phyloP scores from a whole-genome alignment of 1,140 invertebrate species.

The Diploscapter pachys region DNA sequence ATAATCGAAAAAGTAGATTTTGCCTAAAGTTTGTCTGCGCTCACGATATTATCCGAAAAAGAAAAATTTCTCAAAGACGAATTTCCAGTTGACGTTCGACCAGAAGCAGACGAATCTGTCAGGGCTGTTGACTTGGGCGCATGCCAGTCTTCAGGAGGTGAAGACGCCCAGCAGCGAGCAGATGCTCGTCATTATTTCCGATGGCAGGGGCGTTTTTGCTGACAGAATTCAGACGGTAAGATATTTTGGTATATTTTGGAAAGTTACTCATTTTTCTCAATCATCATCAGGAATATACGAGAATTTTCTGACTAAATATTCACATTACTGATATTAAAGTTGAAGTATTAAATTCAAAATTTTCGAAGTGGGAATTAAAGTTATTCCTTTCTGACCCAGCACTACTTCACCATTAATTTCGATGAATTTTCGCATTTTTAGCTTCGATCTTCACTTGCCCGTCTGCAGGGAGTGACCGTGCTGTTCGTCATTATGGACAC shows the following conservation, averaged over 20 bases:
- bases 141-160: conserved; percentile 18
- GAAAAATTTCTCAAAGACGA: neutral
- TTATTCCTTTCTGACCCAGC: neutral
- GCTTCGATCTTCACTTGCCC: conserved; percentile 1
- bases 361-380: neutral
- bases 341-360: too few relatives aligned
- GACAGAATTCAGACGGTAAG: conserved; percentile 77
- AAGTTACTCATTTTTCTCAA: neutral
- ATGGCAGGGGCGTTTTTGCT: conserved; percentile 86
- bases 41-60: neutral
- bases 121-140: conserved; percentile 66
- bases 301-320: conserved; percentile 51
- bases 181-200: conserved; percentile 84
- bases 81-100: conserved; percentile 61
- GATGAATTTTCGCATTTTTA: conserved; percentile 2
- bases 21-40: neutral
- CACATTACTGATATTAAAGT: too few relatives aligned
- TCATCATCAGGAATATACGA: neutral
- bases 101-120: conserved; percentile 68
- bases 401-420: neutral
- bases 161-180: conserved; percentile 65
- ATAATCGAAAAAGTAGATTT: neutral
- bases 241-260: conserved; percentile 59
- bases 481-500: conserved; percentile 94
- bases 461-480: conserved; percentile 70